Percentiles rank a stretch among this genome's conserved stretches.
These are phyloP conservation scores for Mycalesis mineus DNA, from an alignment of 2,888 invertebrate genomes.

Conservation along the genomic window DNA sequence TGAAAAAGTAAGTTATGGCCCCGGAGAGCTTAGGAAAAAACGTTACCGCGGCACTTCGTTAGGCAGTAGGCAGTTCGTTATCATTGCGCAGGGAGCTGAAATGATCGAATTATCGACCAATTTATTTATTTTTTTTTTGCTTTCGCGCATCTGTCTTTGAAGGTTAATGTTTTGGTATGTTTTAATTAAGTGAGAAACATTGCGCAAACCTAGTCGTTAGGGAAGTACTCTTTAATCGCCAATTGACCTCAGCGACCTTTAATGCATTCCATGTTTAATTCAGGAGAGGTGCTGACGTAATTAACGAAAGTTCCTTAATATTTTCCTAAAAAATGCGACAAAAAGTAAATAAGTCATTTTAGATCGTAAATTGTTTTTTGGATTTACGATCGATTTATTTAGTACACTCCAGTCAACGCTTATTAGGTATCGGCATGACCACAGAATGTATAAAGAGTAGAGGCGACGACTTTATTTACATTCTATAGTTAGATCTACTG, in stretches of 20 bases:
- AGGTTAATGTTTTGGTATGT: slow-evolving; percentile 47
- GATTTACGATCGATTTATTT: too few relatives aligned
- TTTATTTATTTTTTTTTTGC: slow-evolving; percentile 55
- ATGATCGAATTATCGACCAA: slow-evolving; percentile 50
- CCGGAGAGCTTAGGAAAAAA: slow-evolving; percentile 40
- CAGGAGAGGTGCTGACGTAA: slow-evolving; percentile 18
- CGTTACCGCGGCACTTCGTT: slow-evolving; percentile 41
- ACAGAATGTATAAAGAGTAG: too few relatives aligned
- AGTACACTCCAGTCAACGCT: too few relatives aligned
- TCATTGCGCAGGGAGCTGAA: slow-evolving; percentile 37
- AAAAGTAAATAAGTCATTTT: neutral
- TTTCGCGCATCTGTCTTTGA: slow-evolving; percentile 49
- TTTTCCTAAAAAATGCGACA: neutral
- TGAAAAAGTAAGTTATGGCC: slow-evolving; percentile 40
- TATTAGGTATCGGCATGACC: too few relatives aligned
- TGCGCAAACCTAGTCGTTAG: slow-evolving; percentile 45
- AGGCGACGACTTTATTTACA: too few relatives aligned
- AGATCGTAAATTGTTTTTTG: too few relatives aligned
- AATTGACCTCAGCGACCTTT: slow-evolving; percentile 27
- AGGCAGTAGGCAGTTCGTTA: slow-evolving; percentile 31
- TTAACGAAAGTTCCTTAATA: slow-evolving; percentile 7
- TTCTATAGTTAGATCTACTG: too few relatives aligned
- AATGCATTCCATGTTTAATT: slow-evolving; percentile 30
- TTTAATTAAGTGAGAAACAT: slow-evolving; percentile 67
- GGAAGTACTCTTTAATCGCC: slow-evolving; percentile 42